Conservation (phyloP, 2,888 invertebrate species). For the Caenorhabditis zanzibari region DNA sequence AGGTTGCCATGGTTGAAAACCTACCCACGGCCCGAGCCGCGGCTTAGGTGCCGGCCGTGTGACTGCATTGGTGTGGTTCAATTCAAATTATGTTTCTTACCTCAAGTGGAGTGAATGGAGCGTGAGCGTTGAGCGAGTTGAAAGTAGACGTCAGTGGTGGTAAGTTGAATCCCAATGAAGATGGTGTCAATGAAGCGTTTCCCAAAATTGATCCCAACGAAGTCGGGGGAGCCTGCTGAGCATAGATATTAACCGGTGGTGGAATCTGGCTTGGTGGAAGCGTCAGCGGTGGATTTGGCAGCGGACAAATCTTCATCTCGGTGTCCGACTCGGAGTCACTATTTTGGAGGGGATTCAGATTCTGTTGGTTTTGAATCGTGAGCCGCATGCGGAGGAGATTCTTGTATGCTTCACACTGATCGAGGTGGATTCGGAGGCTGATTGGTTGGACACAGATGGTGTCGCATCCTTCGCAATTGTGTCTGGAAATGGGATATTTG, state of each 20-base stretch:
- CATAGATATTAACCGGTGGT: conserved; percentile 60
- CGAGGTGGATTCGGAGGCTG: conserved; percentile 81
- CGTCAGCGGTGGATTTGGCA: conserved; percentile 47
- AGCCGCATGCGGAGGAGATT: conserved; percentile 15
- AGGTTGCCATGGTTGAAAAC: too few relatives aligned
- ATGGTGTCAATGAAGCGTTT: conserved; percentile 31
- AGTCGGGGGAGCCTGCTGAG: conserved; percentile 40
- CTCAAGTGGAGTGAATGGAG: conserved; percentile 64
- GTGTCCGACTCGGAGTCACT: conserved; percentile 65
- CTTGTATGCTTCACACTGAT: conserved; percentile 77
- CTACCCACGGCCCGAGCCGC: too few relatives aligned
- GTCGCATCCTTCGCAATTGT: conserved; percentile 80
- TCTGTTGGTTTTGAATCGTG: conserved; percentile 17
- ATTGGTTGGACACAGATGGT: conserved; percentile 82
- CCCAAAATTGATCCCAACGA: conserved; percentile 48
- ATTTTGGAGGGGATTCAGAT: conserved; percentile 17
- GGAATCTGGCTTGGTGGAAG: conserved; percentile 27
- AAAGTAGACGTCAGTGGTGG: conserved; percentile 41
- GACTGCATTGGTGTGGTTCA: too few relatives aligned
- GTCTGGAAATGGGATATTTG: conserved; percentile 46
- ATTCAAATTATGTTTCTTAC: too few relatives aligned
- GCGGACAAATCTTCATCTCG: conserved; percentile 50
- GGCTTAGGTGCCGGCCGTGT: too few relatives aligned
- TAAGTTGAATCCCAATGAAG: conserved; percentile 39
- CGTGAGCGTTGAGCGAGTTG: conserved; percentile 43